These are phyloP conservation scores for Rhyacophila evoluta DNA, from an alignment of 2,888 invertebrate genomes.

Conservation along the genomic window DNA sequence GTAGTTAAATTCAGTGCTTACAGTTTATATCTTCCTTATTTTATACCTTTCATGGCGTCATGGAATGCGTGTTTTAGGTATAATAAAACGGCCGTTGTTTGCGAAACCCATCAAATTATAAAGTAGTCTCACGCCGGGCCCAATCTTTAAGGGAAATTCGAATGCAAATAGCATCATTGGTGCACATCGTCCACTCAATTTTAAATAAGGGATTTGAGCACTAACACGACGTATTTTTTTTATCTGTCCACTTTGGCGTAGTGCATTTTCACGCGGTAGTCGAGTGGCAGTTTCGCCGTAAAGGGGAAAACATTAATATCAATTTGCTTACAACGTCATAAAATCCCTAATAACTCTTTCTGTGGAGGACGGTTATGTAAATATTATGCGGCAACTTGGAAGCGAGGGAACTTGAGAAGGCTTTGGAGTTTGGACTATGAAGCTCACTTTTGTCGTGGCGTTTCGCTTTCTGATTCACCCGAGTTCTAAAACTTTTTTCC, in stretches of 20 bases:
- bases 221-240: neutral
- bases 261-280: neutral
- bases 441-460: neutral
- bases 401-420: neutral
- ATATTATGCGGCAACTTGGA: conserved; percentile 43
- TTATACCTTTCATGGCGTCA: no score
- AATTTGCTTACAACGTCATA: conserved; percentile 52
- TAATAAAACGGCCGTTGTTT: neutral
- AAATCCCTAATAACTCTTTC: conserved; percentile 50
- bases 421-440: neutral
- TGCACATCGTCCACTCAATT: neutral
- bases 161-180: neutral
- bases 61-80: neutral
- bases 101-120: neutral
- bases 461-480: neutral
- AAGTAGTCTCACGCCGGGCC: neutral
- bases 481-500: neutral
- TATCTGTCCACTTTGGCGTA: neutral
- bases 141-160: neutral
- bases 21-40: no score
- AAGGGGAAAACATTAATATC: conserved; percentile 46
- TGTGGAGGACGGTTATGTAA: conserved; percentile 45
- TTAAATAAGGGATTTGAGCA: neutral
- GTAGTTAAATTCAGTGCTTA: no score
- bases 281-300: neutral